Conservation (phyloP, 2,888 invertebrate genomes). For the Branchellion lobata region DNA sequence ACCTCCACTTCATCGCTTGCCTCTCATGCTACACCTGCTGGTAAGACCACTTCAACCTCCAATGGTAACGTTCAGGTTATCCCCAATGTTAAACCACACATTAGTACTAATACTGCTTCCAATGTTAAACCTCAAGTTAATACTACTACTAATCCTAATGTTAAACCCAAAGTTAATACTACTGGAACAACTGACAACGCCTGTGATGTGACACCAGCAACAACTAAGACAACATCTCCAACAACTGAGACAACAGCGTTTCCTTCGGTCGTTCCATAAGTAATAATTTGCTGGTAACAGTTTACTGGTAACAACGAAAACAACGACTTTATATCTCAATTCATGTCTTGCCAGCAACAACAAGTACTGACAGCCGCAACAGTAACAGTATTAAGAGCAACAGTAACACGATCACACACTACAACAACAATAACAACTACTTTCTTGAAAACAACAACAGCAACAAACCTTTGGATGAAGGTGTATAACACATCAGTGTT, state of each 20-base stretch:
- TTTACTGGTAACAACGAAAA: no score
- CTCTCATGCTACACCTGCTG: no score
- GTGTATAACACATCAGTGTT: no score
- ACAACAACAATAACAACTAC: background rate
- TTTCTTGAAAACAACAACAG: background rate
- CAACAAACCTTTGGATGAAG: background rate
- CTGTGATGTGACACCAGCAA: background rate
- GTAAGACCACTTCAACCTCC: no score
- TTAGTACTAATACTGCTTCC: background rate
- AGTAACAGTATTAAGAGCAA: background rate
- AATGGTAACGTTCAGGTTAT: no score
- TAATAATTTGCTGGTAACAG: no score
- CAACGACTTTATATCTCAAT: no score
- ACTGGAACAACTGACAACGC: background rate
- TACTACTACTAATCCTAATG: background rate
- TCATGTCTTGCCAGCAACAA: no score
- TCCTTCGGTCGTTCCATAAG: no score
- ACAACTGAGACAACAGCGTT: background rate
- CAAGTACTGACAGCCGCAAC: no score
- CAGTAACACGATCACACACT: background rate
- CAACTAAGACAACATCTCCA: background rate
- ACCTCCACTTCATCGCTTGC: no score
- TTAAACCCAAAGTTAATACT: background rate
- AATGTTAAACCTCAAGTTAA: background rate
- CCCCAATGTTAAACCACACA: no score